Evolutionary conservation across 2,888 invertebrate species (phyloP), one percentile per base, ranked within the genome.

Genomic region (Caenorhabditis sp.): DNA sequence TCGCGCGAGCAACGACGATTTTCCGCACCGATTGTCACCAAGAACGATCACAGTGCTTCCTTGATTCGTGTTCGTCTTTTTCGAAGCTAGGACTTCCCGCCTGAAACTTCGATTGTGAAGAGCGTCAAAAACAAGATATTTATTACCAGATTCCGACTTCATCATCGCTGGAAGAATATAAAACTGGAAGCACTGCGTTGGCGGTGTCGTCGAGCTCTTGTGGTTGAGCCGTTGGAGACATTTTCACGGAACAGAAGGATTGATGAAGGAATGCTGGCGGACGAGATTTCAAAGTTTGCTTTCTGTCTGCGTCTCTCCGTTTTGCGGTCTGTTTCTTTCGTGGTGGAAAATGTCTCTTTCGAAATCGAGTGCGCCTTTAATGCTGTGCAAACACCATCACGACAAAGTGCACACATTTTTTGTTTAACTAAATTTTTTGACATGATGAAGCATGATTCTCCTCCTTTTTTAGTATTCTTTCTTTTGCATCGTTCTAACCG

Each of bases 11-110:
- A 91, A 86, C 22, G 90, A 88, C 22, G 90, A 83, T 64, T 92
- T 92, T 19, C 91, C 91, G 56, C 80, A 84, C 22, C 84, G 84
- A 38, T 85, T 76, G 51, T 91, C 90, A 2, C 90, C 91, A 8
- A 91, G 76, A 49, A 91, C 70, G 28, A 91, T 85, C n/a, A 91
- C 88, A 31, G 89, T 85, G 38, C 79, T 80, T 38, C 90, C 89
- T 28, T 88, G 88, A n/a, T 85, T 81, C 24, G 86, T 79, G 63
- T 84, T 87, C 8, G 77, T 84, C 14, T 87, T 85, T 75, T 90
- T 89, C 8, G 90, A 82, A 72, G 82, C 82, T 14, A 82, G 24
- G 3, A 74, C 69, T 41, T 82, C 82, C 2, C 82, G 82, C 82
- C 82, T 82, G 59, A 14, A 68, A 22, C 22, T 31, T 8, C 7